Conservation (phyloP, 2,888 invertebrate genomes). For the Synergus laeviventris region DNA sequence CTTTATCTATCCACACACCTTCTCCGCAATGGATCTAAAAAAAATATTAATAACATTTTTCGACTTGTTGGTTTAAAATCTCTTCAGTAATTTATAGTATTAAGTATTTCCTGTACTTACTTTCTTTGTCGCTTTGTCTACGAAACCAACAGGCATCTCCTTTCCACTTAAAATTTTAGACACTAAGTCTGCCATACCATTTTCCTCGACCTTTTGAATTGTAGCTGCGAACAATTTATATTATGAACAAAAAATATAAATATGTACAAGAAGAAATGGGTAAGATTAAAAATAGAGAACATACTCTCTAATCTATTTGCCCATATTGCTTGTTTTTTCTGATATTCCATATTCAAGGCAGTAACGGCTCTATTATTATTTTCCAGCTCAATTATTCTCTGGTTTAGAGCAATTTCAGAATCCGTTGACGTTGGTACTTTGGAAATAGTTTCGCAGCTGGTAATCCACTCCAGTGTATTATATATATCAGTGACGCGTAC, state of each 20-base stretch:
- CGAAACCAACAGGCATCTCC: no score
- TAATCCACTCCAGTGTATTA: no score
- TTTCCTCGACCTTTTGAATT: neutral
- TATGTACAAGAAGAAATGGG: no score
- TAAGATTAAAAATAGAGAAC: neutral
- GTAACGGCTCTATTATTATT: neutral
- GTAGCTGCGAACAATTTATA: neutral
- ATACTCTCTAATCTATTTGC: neutral
- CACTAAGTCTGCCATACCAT: neutral
- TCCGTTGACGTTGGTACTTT: neutral
- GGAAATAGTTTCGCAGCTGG: no score
- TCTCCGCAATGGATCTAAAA: no score
- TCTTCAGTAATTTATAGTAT: no score
- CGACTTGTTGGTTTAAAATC: no score
- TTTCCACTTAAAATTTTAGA: neutral
- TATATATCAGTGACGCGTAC: no score
- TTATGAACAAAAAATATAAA: no score
- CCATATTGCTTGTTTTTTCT: neutral
- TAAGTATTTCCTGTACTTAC: no score
- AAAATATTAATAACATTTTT: no score
- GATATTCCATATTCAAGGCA: neutral
- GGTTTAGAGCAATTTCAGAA: neutral
- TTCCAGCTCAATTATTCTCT: neutral
- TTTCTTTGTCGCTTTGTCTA: no score
- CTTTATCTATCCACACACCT: neutral